A percentile compares a stretch with the other conserved stretches of the same genome.
phyloP scores from a whole-genome alignment of 2,797 vertebrate genomes.

The Liparis tanakae region DNA sequence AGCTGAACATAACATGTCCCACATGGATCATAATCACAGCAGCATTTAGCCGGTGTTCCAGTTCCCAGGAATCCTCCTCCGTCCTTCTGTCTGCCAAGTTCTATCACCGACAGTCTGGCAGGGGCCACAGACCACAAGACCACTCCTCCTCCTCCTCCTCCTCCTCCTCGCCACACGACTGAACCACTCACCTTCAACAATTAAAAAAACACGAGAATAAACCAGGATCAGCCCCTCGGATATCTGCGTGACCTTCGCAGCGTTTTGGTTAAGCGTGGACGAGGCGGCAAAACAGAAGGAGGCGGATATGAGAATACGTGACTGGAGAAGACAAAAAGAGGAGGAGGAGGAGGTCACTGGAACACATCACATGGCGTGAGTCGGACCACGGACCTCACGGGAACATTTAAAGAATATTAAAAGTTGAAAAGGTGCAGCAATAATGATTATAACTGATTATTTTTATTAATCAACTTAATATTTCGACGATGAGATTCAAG shows the following conservation, averaged over 20 bases:
- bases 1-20: constrained; percentile 2
- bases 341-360: constrained; percentile 56
- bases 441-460: no score
- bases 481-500: not conserved
- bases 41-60: constrained; percentile 26
- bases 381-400: no score
- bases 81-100: constrained; percentile 52
- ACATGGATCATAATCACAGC: not conserved
- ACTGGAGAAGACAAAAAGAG: constrained; percentile 36
- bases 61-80: constrained; percentile 33
- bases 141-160: constrained; percentile 4
- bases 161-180: constrained; percentile 40
- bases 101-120: constrained; percentile 55
- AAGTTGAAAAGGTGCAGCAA: no score
- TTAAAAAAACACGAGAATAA: constrained; percentile 57
- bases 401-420: no score
- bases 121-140: constrained; percentile 41
- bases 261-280: constrained; percentile 73
- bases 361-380: constrained; percentile 17
- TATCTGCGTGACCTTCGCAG: constrained; percentile 74
- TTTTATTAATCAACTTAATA: no score
- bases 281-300: constrained; percentile 71
- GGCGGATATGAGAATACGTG: constrained; percentile 78
- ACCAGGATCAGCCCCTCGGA: constrained; percentile 66
- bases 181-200: constrained; percentile 63